Percentiles rank a stretch among this genome's conserved stretches.
Evolutionary conservation across 2,888 invertebrate species (phyloP).

Genomic region (Amphiduros pacificus): DNA sequence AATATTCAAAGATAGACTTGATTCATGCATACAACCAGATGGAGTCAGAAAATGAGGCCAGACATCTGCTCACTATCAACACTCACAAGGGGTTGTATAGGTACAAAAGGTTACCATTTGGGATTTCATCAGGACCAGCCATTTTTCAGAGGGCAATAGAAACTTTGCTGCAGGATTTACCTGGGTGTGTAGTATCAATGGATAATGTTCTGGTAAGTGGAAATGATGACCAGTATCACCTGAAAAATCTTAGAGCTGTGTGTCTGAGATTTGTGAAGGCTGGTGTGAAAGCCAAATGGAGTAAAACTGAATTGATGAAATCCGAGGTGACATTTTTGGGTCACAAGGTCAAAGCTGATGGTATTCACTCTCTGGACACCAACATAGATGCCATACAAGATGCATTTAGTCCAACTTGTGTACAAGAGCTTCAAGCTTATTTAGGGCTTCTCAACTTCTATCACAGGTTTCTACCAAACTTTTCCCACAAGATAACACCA

Average conservation of each 20-base stretch:
- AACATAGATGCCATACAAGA: background rate
- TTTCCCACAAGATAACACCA: background rate
- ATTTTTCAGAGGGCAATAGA: slow-evolving; percentile 6
- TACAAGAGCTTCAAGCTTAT: background rate
- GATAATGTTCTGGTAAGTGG: background rate
- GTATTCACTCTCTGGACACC: background rate
- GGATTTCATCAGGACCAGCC: slow-evolving; percentile 2
- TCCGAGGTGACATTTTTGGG: background rate
- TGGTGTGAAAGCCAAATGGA: too few relatives aligned
- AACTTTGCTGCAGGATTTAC: background rate
- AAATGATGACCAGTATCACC: background rate
- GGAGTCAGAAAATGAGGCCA: background rate
- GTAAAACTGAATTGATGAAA: too few relatives aligned
- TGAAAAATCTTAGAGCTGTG: background rate
- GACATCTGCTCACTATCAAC: background rate
- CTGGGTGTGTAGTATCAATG: background rate
- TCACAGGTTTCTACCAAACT: background rate
- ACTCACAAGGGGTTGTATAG: background rate
- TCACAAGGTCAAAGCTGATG: background rate
- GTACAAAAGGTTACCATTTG: background rate
- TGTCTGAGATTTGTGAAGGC: too few relatives aligned
- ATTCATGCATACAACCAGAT: background rate
- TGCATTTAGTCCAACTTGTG: background rate
- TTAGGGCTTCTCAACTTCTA: slow-evolving; percentile 3
- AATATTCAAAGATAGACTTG: slow-evolving; percentile 1